phyloP scores from a whole-genome alignment of 2,113 vertebrate species.

The Atherinomorus stipes region DNA sequence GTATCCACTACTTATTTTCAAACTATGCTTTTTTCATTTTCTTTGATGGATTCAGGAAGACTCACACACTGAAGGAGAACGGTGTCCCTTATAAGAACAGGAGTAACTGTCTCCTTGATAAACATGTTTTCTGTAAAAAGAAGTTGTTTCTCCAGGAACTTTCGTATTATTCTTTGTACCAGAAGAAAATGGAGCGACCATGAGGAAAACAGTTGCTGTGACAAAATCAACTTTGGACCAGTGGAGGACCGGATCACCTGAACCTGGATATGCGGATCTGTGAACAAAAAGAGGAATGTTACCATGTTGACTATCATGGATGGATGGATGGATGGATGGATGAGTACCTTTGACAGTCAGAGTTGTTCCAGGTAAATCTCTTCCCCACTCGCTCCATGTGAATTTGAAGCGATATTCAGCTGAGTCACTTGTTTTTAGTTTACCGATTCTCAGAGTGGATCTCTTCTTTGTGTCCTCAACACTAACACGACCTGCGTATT shows the following conservation, averaged over 20 bases:
- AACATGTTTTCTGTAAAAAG: neutral
- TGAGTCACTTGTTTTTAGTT: constrained; percentile 41
- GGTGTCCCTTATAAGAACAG: constrained; percentile 6
- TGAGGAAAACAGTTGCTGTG: constrained; percentile 25
- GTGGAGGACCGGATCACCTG: constrained; percentile 24
- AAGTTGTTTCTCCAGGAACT: neutral
- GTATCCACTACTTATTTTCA: too few species aligned
- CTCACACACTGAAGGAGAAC: constrained; percentile 28
- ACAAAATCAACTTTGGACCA: constrained; percentile 35
- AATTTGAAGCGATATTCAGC: constrained; percentile 33
- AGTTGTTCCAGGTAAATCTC: constrained; percentile 18
- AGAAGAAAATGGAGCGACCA: constrained; percentile 8
- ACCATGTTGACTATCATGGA: too few species aligned
- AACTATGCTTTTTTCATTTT: too few species aligned
- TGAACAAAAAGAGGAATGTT: neutral
- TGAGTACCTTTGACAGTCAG: constrained; percentile 50
- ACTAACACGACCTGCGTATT: neutral
- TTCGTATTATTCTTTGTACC: constrained; percentile 3
- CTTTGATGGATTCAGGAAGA: neutral
- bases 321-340: too few species aligned
- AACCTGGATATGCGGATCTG: constrained; percentile 33
- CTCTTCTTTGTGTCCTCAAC: rapidly evolving
- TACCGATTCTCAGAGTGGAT: constrained; percentile 40
- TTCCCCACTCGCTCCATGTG: neutral
- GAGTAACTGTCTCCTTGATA: neutral